Evolutionary conservation across 2,888 invertebrate species (phyloP).

Genomic region (Watsonalla binaria): DNA sequence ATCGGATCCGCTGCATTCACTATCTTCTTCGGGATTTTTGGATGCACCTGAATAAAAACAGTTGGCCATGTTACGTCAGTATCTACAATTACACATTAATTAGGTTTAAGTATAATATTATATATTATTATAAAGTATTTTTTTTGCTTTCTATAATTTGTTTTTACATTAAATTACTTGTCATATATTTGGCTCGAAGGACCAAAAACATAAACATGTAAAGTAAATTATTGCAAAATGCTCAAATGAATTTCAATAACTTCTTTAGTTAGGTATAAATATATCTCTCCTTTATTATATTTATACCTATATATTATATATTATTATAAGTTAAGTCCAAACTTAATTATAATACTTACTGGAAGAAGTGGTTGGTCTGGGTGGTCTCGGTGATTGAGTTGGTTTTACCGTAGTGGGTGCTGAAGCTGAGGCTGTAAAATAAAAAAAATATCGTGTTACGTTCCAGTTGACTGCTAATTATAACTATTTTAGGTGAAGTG

Average conservation of each 20-base stretch:
- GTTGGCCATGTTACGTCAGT: background rate
- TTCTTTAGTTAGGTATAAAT: no score
- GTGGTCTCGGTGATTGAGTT: slow-evolving; percentile 35
- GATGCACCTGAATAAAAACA: slow-evolving; percentile 17
- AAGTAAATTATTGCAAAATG: slow-evolving; percentile 5
- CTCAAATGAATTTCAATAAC: no score
- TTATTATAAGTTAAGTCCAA: no score
- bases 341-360: slow-evolving; percentile 16
- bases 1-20: slow-evolving; percentile 39
- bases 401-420: slow-evolving; percentile 48
- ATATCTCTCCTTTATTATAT: no score
- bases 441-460: slow-evolving; percentile 1
- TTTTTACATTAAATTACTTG: no score
- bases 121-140: no score
- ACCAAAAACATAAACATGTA: background rate
- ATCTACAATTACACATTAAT: background rate
- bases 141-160: no score
- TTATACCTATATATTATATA: no score
- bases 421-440: slow-evolving; percentile 26
- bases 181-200: no score
- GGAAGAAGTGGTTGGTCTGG: slow-evolving; percentile 39
- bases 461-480: no score
- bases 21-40: slow-evolving; percentile 35
- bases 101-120: slow-evolving; percentile 1
- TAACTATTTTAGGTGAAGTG: no score